Percentiles rank a stretch among this genome's conserved stretches.
Conservation (phyloP, 2,113 vertebrate genomes). For the Corapipo altera region DNA sequence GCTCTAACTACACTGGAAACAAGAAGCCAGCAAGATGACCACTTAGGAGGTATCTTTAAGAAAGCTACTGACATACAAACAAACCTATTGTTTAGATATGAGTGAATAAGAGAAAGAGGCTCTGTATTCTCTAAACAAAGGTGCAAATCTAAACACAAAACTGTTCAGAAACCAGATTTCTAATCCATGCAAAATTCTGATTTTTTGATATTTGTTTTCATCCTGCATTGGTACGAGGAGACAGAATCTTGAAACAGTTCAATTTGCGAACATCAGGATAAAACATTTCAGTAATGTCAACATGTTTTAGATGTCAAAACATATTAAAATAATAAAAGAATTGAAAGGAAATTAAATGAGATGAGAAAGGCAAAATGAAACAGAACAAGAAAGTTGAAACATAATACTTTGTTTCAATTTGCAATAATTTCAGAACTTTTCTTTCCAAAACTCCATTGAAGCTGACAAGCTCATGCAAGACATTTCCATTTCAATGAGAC, state of each 20-base stretch:
- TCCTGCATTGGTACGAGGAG: not conserved
- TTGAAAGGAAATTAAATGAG: slow-evolving; percentile 58
- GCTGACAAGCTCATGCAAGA: not conserved
- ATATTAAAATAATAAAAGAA: slow-evolving; percentile 51
- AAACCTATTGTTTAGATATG: not conserved
- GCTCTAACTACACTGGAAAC: not conserved
- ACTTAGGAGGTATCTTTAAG: not conserved
- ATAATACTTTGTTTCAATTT: slow-evolving; percentile 50
- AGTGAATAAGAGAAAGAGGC: not conserved
- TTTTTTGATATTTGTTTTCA: not conserved
- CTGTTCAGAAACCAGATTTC: not conserved
- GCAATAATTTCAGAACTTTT: slow-evolving; percentile 35
- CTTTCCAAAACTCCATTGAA: slow-evolving; percentile 12
- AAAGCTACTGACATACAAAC: not conserved
- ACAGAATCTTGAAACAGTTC: slow-evolving; percentile 17
- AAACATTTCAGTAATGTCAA: slow-evolving; percentile 45
- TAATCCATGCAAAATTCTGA: not conserved
- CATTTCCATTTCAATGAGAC: slow-evolving; percentile 24
- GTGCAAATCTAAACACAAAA: not conserved
- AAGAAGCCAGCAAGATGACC: not conserved
- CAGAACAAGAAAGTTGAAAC: slow-evolving; percentile 34
- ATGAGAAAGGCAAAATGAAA: slow-evolving; percentile 55
- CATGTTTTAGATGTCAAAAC: slow-evolving; percentile 50
- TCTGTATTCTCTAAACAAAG: not conserved
- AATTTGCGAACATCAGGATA: slow-evolving; percentile 23